Evolutionary conservation across 2,797 vertebrate genomes (phyloP), one percentile per base, ranked within the genome.

Genomic region (Podarcis siculus): DNA sequence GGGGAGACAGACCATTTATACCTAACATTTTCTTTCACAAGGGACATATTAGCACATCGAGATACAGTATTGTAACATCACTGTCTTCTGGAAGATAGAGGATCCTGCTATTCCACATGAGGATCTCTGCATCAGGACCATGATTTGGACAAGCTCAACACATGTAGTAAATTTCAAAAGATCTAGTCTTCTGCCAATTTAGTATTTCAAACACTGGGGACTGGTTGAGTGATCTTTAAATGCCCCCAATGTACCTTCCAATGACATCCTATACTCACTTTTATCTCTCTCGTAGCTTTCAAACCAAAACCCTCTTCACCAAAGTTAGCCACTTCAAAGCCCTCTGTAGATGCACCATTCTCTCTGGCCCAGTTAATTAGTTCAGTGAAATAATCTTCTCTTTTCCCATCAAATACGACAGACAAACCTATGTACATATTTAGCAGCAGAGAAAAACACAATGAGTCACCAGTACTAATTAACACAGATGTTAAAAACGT

Each of bases 221-320:
- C 27, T 42, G 25, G 17, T 61, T 25, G 79, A 77, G 30, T 21
- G 27, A 23, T 7, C 27, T 92, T 89, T 27, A 71, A 35, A 89
- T 3, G 27, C 0, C 83, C 89, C 4, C 13, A 87, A 89, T 27
- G 35, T 17, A 25, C 82, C 66, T 83, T 82, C 42, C 81, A 82
- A 92, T 89, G 86, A 30, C 5, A 87, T 82, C 32, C 85, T 32
- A 86, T 58, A 85, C 96, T 97, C 93, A 99, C 99, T 98, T 99
- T 99, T 95, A 99, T 98, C 85, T 99, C 98, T 96, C 96, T 98
- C 79, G 98, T 98, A 90, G 99, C 98, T 93, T 97, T 98, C 93
- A 99, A 96, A 84, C 99, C 99, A n/a, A 97, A 99, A 86, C 99
- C 98, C 91, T 99, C 98, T 9, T 97, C 96, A 90, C 98, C 98